Conservation (phyloP, 2,113 vertebrate genomes). For the Cinclus mexicanus region DNA sequence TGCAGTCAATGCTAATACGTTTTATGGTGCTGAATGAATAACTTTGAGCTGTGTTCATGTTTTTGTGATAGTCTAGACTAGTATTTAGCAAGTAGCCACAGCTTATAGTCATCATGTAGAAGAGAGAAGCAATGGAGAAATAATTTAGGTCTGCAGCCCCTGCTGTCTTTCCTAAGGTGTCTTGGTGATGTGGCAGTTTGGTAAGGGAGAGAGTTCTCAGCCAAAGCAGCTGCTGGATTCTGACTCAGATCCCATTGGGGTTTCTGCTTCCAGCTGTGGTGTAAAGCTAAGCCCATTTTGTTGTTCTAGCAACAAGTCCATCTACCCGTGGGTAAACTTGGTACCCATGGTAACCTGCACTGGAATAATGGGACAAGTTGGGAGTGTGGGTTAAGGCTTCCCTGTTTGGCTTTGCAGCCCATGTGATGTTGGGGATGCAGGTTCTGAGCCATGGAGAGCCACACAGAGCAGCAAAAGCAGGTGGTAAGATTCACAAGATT, state of each 20-base stretch:
- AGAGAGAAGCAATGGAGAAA: background rate
- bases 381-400: background rate
- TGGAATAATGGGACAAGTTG: background rate
- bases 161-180: background rate
- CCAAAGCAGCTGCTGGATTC: background rate
- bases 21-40: background rate
- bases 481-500: background rate
- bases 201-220: background rate
- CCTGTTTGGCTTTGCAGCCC: background rate
- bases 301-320: background rate
- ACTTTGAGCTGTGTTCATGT: background rate
- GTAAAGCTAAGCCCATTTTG: background rate
- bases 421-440: fast-evolving
- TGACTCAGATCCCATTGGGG: background rate
- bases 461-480: background rate
- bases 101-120: background rate
- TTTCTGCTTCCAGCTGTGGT: background rate
- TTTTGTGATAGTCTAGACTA: background rate
- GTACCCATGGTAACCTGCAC: background rate
- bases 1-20: background rate
- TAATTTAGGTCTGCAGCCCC: background rate
- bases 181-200: background rate
- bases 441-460: background rate
- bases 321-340: background rate
- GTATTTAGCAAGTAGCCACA: background rate